Percentiles rank a stretch among this genome's conserved stretches.
phyloP scores from a whole-genome alignment of 2,797 vertebrate species.

The Poeciliopsis paucimaculata region DNA sequence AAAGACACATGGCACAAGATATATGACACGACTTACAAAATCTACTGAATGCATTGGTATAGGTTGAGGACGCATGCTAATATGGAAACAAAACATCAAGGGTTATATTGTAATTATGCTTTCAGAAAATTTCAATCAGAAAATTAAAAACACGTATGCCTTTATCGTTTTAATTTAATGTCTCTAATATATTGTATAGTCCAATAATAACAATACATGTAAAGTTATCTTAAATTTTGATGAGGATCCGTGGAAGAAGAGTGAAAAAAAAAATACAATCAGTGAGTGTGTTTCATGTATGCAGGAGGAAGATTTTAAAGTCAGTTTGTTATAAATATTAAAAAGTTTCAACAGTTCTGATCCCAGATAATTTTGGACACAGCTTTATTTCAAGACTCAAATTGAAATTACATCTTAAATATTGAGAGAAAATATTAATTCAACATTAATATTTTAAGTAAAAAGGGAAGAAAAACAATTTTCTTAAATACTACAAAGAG shows the following conservation, averaged over 20 bases:
- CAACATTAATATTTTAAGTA: background rate
- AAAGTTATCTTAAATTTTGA: background rate
- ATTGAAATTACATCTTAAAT: background rate
- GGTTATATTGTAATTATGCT: background rate
- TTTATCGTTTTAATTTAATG: background rate
- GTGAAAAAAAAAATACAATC: background rate
- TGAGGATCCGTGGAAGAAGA: background rate
- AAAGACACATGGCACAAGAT: constrained; percentile 16
- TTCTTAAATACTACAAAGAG: background rate
- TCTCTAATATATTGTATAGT: background rate
- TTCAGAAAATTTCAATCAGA: background rate
- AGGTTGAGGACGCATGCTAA: background rate
- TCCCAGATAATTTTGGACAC: background rate
- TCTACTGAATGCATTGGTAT: background rate
- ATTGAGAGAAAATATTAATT: background rate
- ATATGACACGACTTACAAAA: constrained; percentile 14
- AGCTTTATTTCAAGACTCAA: background rate
- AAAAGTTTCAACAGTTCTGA: background rate
- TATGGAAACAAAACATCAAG: background rate
- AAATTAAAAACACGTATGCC: background rate
- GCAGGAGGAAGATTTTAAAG: background rate
- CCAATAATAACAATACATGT: background rate
- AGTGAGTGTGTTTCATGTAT: background rate
- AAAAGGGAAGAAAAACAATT: background rate
- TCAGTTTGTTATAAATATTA: background rate